Evolutionary conservation across 2,888 invertebrate genomes (phyloP), one percentile per base, ranked within the genome.

Genomic region (Cotesia congregata): DNA sequence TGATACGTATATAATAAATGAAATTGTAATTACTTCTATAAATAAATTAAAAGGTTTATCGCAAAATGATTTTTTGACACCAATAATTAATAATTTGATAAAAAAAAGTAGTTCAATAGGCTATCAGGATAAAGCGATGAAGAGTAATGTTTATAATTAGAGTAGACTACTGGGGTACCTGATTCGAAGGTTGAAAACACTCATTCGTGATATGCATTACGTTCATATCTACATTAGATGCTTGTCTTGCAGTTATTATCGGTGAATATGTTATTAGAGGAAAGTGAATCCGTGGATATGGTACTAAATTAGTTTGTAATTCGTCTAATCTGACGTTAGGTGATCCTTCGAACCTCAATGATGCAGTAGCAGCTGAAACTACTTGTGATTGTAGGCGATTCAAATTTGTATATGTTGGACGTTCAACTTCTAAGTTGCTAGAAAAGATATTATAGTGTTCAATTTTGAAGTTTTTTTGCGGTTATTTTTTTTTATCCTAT

Each of bases 241-340:
- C 93, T 88, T 92, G 92, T 67, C 91, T 90, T 1, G 92, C 91
- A 7, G 94, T 91, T 5, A 94, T 90, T 62, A 95, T 91, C 0
- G 95, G 95, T 0, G 95, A 93, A 90, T 93, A 97, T 59, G 94
- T 95, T 80, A 95, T 91, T 69, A 97, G 88, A 0, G 97, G 96
- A 87, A 95, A 97, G 86, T 97, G 97, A 75, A 97, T 95, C 85
- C 97, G 92, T 0, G 96, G 96, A 89, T 95, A 97, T 0, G 97
- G 97, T 50, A 97, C 94, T 76, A 96, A 88, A 86, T 95, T 95
- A 1, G 95, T 96, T 87, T 94, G 93, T 84, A 96, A 94, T 86
- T 96, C 96, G 6, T 93, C 92, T 68, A 97, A 90, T 83, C 92
- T 92, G 0, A 94, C 92, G 83, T 93, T 94, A 30, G 93, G 86